Percentiles rank a stretch among this genome's conserved stretches.
Conservation (phyloP, 2,888 invertebrate genomes). For the Prosapia bicincta region DNA sequence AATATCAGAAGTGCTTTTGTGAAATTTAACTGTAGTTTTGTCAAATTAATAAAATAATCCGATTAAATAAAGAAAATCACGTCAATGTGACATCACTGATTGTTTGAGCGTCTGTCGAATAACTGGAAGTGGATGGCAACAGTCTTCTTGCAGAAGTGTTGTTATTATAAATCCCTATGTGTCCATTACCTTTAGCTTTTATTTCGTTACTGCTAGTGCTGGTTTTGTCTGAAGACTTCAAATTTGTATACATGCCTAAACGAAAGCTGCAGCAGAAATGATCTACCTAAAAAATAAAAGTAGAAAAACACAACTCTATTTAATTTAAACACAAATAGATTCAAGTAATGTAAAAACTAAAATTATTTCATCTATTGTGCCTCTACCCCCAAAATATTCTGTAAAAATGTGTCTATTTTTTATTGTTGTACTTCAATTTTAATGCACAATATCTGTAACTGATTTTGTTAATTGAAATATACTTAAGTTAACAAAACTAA, state of each 20-base stretch:
- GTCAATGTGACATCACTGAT: conserved; percentile 8
- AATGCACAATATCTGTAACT: too few relatives aligned
- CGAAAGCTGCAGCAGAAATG: conserved; percentile 32
- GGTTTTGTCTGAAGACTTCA: conserved; percentile 10
- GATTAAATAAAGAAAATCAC: not conserved
- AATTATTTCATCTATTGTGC: too few relatives aligned
- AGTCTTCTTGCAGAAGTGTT: conserved; percentile 36
- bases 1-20: not conserved
- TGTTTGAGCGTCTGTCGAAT: conserved; percentile 8
- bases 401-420: too few relatives aligned
- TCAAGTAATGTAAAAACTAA: not conserved
- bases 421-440: too few relatives aligned
- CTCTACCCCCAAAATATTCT: too few relatives aligned
- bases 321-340: not conserved
- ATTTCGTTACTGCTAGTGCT: not conserved
- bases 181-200: not conserved
- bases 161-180: conserved; percentile 9
- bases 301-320: not conserved
- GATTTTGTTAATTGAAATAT: too few relatives aligned
- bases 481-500: too few relatives aligned
- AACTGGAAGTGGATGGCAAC: conserved; percentile 37
- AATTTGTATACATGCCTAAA: conserved; percentile 17
- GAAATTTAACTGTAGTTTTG: not conserved
- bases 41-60: not conserved
- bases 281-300: conserved; percentile 28